Evolutionary conservation across 2,113 vertebrate species (phyloP).

Genomic region (Ceyx melanurus): DNA sequence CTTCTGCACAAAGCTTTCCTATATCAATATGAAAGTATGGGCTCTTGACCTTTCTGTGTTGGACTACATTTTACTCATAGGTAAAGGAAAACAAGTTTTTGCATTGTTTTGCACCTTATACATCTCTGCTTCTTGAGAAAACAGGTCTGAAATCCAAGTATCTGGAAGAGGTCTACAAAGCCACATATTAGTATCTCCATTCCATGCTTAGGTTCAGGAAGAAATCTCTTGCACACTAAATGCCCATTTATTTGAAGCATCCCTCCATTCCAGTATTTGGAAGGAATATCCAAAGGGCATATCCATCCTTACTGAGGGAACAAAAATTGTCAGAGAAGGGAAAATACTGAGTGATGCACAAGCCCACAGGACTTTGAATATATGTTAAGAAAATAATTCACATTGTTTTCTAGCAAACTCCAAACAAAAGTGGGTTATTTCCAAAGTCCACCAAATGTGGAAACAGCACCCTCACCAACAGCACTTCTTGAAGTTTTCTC

Average conservation of each 20-base stretch:
- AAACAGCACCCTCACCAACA: neutral
- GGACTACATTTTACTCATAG: neutral
- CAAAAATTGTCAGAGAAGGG: neutral
- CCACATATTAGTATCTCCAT: neutral
- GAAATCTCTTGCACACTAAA: neutral
- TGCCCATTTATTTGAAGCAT: neutral
- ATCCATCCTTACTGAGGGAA: neutral
- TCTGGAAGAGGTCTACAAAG: neutral
- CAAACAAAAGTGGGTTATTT: neutral
- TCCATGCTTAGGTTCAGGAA: neutral
- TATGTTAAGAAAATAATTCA: neutral
- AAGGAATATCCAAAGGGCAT: neutral
- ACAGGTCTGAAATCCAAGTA: neutral
- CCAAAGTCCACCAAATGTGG: neutral
- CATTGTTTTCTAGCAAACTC: neutral
- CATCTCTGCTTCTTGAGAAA: neutral
- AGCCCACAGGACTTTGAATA: neutral
- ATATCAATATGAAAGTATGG: neutral
- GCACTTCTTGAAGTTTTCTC: neutral
- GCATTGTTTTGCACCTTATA: neutral
- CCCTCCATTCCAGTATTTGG: neutral
- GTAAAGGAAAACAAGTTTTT: neutral
- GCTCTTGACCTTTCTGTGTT: neutral
- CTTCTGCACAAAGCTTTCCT: neutral
- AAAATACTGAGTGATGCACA: neutral